Evolutionary conservation across 2,113 vertebrate species (phyloP), one percentile per base, ranked within the genome.

Genomic region (Odocoileus hemionus): DNA sequence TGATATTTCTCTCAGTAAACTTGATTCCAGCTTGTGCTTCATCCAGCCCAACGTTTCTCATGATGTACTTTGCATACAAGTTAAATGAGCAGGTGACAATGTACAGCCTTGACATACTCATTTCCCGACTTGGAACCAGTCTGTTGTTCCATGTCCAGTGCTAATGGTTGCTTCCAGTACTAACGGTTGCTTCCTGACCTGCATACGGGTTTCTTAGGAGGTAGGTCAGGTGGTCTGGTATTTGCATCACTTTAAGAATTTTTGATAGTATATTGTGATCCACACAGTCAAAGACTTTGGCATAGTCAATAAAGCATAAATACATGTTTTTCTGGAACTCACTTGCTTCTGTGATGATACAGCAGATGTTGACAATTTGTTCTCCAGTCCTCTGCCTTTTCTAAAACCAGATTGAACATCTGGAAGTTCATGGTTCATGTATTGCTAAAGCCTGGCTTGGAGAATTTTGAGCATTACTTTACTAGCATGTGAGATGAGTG

Each of bases 301-400:
- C 61, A 67, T 67, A 67, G 16, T 67, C 61, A 67, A 1, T n/a
- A 67, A 67, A n/a, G 16, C 7, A 67, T 33, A 67, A 67, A 19
- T 67, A n/a, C 0, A n/a, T 19, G 16, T 5, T n/a, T 67, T 19
- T 19, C 33, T 67, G 33, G 16, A n/a, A n/a, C 17, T 67, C 14
- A 4, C 33, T n/a, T n/a, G 4, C 0, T 67, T 67, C 19, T 67
- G 6, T 17, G 14, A 33, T 64, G 33, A n/a, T 67, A 1, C 7
- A 67, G 16, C 0, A 0, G 61, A 67, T n/a, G 3, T 19, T n/a
- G 33, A 7, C 16, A 19, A 19, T n/a, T 67, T 67, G 33, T n/a
- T 19, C 33, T 67, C 61, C 1, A 8, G 30, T n/a, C 16, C 61
- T 67, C 16, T 67, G 33, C 33, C 33, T 67, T 67, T 67, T 67